Conservation (phyloP, 1,140 invertebrate species). For the Ceratoteleas bidentatus region DNA sequence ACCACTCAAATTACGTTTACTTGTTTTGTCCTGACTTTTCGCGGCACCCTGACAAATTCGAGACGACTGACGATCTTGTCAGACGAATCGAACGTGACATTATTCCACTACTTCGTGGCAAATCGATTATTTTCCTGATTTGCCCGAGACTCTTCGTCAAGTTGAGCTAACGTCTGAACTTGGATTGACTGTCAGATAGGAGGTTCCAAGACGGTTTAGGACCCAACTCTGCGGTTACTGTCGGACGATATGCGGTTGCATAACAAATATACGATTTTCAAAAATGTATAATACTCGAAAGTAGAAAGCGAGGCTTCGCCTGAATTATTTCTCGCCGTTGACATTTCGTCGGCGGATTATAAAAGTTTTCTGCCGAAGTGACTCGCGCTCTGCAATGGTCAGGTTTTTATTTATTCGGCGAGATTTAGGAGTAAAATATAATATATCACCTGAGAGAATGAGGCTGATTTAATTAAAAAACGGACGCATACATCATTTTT, state of each 20-base stretch:
- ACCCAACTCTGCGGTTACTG: too few species aligned
- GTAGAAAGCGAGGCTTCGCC: conserved; percentile 11
- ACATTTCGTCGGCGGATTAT: conserved; percentile 11
- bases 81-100: conserved; percentile 8
- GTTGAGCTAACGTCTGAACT: background rate
- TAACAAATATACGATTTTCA: conserved; percentile 14
- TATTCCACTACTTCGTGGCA: too few species aligned
- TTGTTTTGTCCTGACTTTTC: conserved; percentile 26
- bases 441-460: too few species aligned
- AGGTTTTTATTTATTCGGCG: background rate
- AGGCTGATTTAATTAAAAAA: too few species aligned
- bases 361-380: too few species aligned
- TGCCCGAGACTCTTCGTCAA: background rate
- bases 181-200: background rate
- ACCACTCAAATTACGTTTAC: conserved; percentile 38
- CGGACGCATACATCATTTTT: too few species aligned
- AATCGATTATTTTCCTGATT: background rate
- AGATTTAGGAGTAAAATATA: too few species aligned
- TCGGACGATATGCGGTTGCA: too few species aligned
- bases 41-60: conserved; percentile 15
- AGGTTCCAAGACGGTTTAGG: too few species aligned
- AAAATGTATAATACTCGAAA: conserved; percentile 19
- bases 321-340: conserved; percentile 7
- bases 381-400: background rate
- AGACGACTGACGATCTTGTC: conserved; percentile 11